phyloP scores from a whole-genome alignment of 2,797 vertebrate species.

The Eulemur albifrons region DNA sequence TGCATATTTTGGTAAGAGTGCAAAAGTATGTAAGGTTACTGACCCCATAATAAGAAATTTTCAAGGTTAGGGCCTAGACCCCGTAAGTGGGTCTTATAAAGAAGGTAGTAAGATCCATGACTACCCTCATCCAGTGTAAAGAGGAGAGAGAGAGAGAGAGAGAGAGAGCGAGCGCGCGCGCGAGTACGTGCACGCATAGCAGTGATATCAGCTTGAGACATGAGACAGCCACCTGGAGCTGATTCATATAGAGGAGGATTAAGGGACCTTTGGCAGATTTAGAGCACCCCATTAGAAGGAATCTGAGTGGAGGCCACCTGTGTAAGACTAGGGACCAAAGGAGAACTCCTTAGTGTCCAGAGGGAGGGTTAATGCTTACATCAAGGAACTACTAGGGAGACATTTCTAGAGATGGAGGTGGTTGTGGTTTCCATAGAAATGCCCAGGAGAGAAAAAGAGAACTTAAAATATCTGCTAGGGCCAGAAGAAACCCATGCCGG shows the following conservation, averaged over 20 bases:
- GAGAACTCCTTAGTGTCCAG: neutral
- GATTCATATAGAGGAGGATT: fast-evolving
- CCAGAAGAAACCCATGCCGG: neutral
- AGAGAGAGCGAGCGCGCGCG: too few species aligned
- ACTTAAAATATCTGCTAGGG: neutral
- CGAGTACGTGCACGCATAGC: too few species aligned
- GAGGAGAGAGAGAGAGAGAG: neutral
- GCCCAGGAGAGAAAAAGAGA: neutral
- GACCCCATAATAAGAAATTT: neutral
- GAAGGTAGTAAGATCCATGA: neutral
- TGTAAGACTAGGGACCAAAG: neutral
- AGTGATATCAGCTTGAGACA: neutral
- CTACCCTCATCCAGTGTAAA: neutral
- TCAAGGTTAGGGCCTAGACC: neutral
- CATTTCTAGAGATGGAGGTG: neutral
- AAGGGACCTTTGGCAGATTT: neutral
- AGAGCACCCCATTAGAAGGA: neutral
- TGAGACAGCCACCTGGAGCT: neutral
- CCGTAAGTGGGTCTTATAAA: neutral
- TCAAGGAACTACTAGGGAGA: neutral
- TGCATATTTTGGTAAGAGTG: neutral
- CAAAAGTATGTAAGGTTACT: neutral
- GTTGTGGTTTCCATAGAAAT: neutral
- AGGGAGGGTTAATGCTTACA: neutral
- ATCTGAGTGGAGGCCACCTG: neutral